Conservation (phyloP, 1,140 invertebrate genomes). For the Lethrus apterus region DNA sequence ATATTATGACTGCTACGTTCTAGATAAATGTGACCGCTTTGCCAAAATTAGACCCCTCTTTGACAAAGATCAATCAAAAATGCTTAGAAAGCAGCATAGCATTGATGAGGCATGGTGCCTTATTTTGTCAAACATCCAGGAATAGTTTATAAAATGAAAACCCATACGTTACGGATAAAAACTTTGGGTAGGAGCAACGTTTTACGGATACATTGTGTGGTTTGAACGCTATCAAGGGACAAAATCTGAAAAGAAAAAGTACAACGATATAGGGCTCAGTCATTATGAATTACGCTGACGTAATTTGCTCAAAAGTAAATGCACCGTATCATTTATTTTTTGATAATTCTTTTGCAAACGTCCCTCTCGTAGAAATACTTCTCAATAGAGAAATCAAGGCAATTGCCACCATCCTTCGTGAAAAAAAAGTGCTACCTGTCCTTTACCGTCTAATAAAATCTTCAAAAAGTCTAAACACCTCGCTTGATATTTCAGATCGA, state of each 20-base stretch:
- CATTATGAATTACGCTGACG: background rate
- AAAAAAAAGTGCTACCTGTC: slow-evolving; percentile 30
- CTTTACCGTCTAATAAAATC: slow-evolving; percentile 24
- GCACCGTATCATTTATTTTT: slow-evolving; percentile 16
- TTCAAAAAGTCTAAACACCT: slow-evolving; percentile 31
- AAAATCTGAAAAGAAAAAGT: slow-evolving; percentile 1
- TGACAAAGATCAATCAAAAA: background rate
- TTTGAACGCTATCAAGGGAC: slow-evolving; percentile 5
- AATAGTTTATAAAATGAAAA: too few species aligned
- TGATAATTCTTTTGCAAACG: slow-evolving; percentile 17
- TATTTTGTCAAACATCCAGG: too few species aligned
- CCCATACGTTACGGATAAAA: too few species aligned
- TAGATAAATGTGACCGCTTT: background rate
- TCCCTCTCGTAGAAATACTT: slow-evolving; percentile 16
- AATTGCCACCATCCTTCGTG: slow-evolving; percentile 29
- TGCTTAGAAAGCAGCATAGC: background rate
- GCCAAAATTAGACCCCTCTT: background rate
- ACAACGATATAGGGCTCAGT: background rate
- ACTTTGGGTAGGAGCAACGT: background rate
- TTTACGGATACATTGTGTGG: background rate
- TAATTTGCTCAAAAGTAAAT: too few species aligned
- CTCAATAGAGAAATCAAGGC: slow-evolving; percentile 5
- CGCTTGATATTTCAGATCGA: slow-evolving; percentile 31
- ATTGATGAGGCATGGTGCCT: background rate
- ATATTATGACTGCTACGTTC: slow-evolving; percentile 21